These are phyloP conservation scores for Nycticorax nycticorax DNA, from an alignment of 2,113 vertebrate species.

Conservation along the genomic window DNA sequence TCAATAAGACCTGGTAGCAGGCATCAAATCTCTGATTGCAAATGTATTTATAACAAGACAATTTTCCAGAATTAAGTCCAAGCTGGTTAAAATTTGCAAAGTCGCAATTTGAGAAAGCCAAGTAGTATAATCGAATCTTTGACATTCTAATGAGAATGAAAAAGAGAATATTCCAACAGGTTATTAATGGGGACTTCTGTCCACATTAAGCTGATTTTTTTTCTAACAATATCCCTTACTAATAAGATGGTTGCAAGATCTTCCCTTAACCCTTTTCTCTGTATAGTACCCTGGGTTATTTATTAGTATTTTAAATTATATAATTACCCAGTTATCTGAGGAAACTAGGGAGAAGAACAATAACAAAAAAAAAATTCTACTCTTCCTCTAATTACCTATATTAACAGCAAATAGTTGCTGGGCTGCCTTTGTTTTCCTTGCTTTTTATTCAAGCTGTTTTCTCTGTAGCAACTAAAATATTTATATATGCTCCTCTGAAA, in stretches of 20 bases:
- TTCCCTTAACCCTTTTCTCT: neutral
- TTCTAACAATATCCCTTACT: neutral
- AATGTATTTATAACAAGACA: neutral
- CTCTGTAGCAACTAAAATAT: conserved; percentile 1
- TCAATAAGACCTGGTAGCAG: neutral
- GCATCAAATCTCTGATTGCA: neutral
- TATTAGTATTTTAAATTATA: neutral
- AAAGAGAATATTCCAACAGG: neutral
- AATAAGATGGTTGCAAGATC: neutral
- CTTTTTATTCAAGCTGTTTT: neutral
- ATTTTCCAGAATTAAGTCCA: neutral
- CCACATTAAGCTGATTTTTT: neutral
- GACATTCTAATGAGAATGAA: neutral
- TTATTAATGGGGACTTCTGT: neutral
- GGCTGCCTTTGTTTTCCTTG: neutral
- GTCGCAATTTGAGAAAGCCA: neutral
- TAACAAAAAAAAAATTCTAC: neutral
- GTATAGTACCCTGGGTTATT: neutral
- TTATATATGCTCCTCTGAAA: neutral
- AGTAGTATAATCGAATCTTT: neutral
- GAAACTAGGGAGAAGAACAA: neutral
- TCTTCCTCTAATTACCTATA: neutral
- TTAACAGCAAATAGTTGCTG: neutral
- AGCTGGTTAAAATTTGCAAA: neutral
- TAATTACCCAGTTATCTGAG: neutral